Evolutionary conservation across 2,113 vertebrate genomes (phyloP).

Genomic region (Elachura formosa): DNA sequence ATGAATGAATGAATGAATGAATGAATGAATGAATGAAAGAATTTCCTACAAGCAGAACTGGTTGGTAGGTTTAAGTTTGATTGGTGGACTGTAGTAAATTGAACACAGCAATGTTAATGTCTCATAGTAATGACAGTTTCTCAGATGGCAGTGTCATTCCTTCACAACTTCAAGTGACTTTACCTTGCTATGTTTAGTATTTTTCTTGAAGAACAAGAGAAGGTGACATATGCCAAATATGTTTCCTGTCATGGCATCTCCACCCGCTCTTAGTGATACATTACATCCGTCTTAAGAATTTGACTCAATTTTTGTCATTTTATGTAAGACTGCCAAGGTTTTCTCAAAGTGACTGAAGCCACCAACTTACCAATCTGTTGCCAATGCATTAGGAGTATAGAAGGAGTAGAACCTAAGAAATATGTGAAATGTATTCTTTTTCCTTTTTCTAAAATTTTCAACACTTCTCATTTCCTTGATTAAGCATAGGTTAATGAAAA

Average conservation of each 20-base stretch:
- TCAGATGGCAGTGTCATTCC: not conserved
- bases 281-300: not conserved
- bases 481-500: not conserved
- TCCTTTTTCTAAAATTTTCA: not conserved
- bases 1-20: not conserved
- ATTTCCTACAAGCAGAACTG: not conserved
- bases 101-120: not conserved
- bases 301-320: not conserved
- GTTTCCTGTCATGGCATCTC: not conserved
- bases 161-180: not conserved
- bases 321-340: not conserved
- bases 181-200: not conserved
- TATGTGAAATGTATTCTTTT: not conserved
- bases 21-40: not conserved
- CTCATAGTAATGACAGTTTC: not conserved
- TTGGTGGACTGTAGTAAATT: not conserved
- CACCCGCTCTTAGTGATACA: not conserved
- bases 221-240: not conserved
- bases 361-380: not conserved
- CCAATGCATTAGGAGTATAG: not conserved
- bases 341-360: not conserved
- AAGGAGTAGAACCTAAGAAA: not conserved
- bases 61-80: not conserved
- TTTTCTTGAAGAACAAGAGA: constrained; percentile 7
- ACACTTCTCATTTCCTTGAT: not conserved